A percentile compares a stretch with the other conserved stretches of the same genome.
These are phyloP conservation scores for Tetragnatha versicolor DNA, from an alignment of 1,140 invertebrate genomes.

Conservation along the genomic window DNA sequence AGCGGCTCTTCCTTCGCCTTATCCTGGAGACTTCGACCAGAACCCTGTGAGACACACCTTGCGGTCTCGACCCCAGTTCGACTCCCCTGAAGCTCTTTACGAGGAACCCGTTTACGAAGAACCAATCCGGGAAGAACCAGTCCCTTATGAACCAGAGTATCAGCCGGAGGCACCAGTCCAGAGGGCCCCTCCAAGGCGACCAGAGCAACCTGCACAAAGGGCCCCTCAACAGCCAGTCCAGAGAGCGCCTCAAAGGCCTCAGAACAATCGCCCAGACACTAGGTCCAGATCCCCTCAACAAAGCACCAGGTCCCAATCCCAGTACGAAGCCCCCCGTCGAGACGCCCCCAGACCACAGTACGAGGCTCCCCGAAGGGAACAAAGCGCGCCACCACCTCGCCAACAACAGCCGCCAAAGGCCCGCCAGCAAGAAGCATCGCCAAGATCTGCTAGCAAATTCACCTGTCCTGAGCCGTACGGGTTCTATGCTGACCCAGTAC, in stretches of 20 bases:
- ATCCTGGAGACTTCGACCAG: not conserved
- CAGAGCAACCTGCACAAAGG: not conserved
- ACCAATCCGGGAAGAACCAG: not conserved
- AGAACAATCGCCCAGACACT: not conserved
- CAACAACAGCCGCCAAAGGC: not conserved
- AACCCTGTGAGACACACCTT: not conserved
- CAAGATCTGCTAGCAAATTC: conserved; percentile 22
- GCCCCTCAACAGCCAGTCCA: not conserved
- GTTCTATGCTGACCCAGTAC: conserved; percentile 77
- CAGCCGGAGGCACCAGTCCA: not conserved
- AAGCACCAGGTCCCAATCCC: not conserved
- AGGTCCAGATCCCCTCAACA: not conserved
- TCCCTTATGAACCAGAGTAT: not conserved
- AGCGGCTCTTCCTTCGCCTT: not conserved
- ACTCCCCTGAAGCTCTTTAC: not conserved
- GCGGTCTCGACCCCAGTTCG: conserved; percentile 21
- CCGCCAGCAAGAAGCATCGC: not conserved
- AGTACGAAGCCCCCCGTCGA: conserved; percentile 9
- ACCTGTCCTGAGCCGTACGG: conserved; percentile 67
- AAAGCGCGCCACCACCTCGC: not conserved
- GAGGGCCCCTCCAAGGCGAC: not conserved
- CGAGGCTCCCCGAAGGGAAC: not conserved
- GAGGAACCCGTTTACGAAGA: not conserved
- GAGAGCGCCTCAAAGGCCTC: not conserved
- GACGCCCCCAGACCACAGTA: not conserved